Percentiles rank a stretch among this genome's conserved stretches.
Conservation (phyloP, 2,888 invertebrate genomes). For the Heliothis peltigera region DNA sequence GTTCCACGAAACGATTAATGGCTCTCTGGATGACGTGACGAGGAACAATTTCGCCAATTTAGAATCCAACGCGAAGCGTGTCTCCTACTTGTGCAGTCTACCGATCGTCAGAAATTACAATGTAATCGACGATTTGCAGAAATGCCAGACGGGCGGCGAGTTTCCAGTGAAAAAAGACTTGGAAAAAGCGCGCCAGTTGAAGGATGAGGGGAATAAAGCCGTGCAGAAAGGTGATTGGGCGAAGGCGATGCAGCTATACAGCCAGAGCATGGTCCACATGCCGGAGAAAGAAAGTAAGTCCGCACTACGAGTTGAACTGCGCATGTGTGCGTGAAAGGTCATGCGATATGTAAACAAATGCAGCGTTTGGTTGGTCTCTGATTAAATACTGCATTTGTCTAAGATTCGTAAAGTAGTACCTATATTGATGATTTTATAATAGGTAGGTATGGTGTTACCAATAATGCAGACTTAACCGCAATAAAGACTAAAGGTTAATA, state of each 20-base stretch:
- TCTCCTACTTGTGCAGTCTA: constrained; percentile 90
- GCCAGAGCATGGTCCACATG: constrained; percentile 91
- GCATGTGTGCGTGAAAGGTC: constrained; percentile 55
- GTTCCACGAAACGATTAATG: constrained; percentile 91
- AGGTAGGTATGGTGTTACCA: too few species aligned
- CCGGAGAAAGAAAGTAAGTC: constrained; percentile 92
- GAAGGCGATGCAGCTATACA: constrained; percentile 92
- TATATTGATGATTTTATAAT: background rate
- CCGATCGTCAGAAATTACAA: constrained; percentile 86
- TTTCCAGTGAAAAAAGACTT: constrained; percentile 89
- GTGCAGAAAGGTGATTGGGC: constrained; percentile 93
- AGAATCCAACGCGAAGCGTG: constrained; percentile 91
- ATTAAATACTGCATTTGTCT: constrained; percentile 32
- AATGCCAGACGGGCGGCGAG: constrained; percentile 75
- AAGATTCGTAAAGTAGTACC: too few species aligned
- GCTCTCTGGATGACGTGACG: constrained; percentile 88
- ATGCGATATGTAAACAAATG: constrained; percentile 48
- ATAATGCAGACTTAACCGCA: background rate
- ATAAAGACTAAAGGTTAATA: too few species aligned
- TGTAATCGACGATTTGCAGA: constrained; percentile 81
- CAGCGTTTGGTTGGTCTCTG: background rate
- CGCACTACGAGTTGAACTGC: constrained; percentile 6
- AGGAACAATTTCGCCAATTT: constrained; percentile 91
- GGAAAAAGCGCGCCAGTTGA: constrained; percentile 90
- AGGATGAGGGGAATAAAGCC: constrained; percentile 93